These are phyloP conservation scores for Oostethus manadensis DNA, from an alignment of 2,113 vertebrate genomes.

Conservation along the genomic window DNA sequence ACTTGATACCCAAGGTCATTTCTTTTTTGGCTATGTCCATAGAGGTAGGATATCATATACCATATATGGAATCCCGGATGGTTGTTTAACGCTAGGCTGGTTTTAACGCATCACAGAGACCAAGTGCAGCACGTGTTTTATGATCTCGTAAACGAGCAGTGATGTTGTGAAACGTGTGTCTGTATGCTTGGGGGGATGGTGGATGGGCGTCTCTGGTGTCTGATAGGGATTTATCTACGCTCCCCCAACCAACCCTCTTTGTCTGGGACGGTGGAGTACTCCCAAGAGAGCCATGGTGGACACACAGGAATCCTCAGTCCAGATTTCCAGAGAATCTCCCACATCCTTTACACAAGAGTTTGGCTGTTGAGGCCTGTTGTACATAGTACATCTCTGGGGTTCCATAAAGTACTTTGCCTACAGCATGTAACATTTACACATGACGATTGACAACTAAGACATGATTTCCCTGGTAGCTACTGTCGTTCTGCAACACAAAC, in stretches of 20 bases:
- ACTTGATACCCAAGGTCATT: conserved; percentile 5
- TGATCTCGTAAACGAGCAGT: conserved; percentile 75
- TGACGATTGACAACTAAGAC: conserved; percentile 4
- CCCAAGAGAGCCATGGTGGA: conserved; percentile 71
- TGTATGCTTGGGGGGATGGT: conserved; percentile 41
- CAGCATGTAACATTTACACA: conserved; percentile 16
- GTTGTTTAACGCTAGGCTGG: conserved; percentile 71
- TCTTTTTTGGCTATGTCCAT: conserved; percentile 38
- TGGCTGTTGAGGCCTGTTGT: conserved; percentile 2
- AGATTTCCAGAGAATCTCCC: conserved; percentile 70
- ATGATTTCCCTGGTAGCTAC: background rate
- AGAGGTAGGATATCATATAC: conserved; percentile 54
- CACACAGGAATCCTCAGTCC: conserved; percentile 69
- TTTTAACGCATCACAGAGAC: conserved; percentile 73
- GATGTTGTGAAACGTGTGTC: conserved; percentile 75
- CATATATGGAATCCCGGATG: conserved; percentile 56
- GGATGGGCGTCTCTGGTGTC: conserved; percentile 58
- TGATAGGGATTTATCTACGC: conserved; percentile 71
- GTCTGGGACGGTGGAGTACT: conserved; percentile 74
- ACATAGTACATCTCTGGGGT: background rate
- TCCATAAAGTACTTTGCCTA: conserved; percentile 25
- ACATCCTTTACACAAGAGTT: conserved; percentile 57
- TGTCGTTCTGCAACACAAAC: no score
- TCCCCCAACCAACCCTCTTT: conserved; percentile 44
- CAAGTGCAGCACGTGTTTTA: conserved; percentile 72